Base-by-base conservation (phyloP, 1,140 invertebrate species). In the Mactra quadrangularis region DNA sequence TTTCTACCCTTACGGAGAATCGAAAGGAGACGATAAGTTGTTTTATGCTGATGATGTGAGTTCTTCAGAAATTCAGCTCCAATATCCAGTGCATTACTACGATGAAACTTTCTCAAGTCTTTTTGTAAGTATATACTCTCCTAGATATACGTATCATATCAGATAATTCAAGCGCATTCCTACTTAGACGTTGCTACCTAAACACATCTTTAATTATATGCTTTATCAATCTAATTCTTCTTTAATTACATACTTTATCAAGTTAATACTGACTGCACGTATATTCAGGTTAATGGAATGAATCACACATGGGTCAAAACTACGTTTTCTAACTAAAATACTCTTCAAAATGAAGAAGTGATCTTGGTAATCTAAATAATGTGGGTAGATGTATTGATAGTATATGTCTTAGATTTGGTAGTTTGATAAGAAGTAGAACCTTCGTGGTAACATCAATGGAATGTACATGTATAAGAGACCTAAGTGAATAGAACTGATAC, bases 111-210 rank as follows among this genome's bases (percentile, higher is more conserved):
- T 70, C 38, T 53, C 64, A 15, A 81, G 77, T 57, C 15, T 81
- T 3, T 81, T 59, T 41, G 77, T 81, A 71, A 81, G 77, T 81
- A 70, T 81, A 17, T n/a, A 33, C n/a, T 64, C n/a, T 9, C 19
- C 19, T 25, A 53, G 9, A 19, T 53, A 25, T 1, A 53, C 19
- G 11, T 1, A 25, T 50, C n/a, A 13, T 13, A 13, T 50, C n/a
- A 50, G 11, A 13, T 13, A 13, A n/a, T 53, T 53, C 19, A 53
- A n/a, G 19, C 25, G 3, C 3, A 25, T n/a, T 9, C 19, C 1
- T n/a, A 25, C 19, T 53, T 1, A 53, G 25, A 53, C 25, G 1
- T 9, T n/a, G 25, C 25, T n/a, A 53, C 19, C 11, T n/a, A n/a
- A 11, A 53, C 3, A n/a, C 25, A 53, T 53, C 25, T 3, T 50